Evolutionary conservation across 2,888 invertebrate genomes (phyloP), one percentile per base, ranked within the genome.

Genomic region (Hanleya hanleyi): DNA sequence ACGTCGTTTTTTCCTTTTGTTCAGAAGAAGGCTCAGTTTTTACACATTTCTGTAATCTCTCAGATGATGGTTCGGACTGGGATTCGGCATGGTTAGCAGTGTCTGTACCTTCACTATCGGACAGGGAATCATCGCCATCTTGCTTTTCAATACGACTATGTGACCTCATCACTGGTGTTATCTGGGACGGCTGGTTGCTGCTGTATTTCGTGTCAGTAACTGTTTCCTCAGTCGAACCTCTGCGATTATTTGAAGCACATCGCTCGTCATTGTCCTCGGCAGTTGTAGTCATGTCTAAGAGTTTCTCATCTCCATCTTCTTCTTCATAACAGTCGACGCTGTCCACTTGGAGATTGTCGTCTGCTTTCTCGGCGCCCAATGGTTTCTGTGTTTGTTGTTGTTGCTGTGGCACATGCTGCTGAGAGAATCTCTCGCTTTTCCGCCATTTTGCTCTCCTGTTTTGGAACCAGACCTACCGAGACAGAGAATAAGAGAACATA

Each of bases 401-500:
- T n/a, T 64, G 36, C 36, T 37, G 35, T 37, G 7, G 15, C 57
- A 36, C 35, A 64, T 37, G 36, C 35, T 64, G 35, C 96, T 86
- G 97, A 92, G 95, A 78, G 75, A 88, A 84, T 32, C 88, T 74
- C 73, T 86, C 87, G 71, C 86, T 87, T 88, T 90, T 90, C n/a
- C 90, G 71, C 89, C 89, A 89, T 77, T 90, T 90, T 4, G 90
- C 90, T 65, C 90, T 75, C 70, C 90, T 73, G 50, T 87, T 87
- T 78, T 87, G 87, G 66, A 73, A 77, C 74, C 72, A 77, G 1
- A 75, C 75, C 74, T 75, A 32, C 12, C 97, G 97, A 90, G 97
- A 97, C 90, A 97, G 97, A 12, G 97, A 97, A 92, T 97, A 97
- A 69, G n/a, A n/a, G n/a, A n/a, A n/a, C n/a, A n/a, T n/a, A n/a